These are phyloP conservation scores for Sturnira hondurensis DNA, from an alignment of 2,113 vertebrate species.

Conservation along the genomic window DNA sequence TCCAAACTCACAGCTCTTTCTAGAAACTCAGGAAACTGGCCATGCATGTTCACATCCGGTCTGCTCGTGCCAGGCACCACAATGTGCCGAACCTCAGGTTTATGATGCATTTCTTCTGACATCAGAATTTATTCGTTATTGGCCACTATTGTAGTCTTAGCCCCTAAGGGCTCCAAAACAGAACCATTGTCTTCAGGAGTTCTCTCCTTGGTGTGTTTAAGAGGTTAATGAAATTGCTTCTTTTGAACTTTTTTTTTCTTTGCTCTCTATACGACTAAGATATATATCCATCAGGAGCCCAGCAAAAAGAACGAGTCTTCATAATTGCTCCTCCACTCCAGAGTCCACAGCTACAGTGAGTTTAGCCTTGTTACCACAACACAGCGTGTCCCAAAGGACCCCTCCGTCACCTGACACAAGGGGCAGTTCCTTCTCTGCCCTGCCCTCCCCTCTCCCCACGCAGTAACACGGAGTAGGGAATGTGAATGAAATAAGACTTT, in stretches of 20 bases:
- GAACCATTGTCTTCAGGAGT: neutral
- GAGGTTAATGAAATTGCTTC: neutral
- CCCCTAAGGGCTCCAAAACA: neutral
- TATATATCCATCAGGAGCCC: neutral
- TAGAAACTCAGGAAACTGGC: neutral
- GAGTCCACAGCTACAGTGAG: neutral
- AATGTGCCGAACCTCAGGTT: neutral
- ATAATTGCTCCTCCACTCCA: neutral
- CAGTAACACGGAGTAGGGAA: too few species aligned
- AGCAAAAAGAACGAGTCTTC: neutral
- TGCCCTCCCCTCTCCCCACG: neutral
- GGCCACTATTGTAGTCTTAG: neutral
- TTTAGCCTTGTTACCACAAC: neutral
- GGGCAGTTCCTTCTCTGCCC: rapidly evolving
- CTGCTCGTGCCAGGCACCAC: rapidly evolving
- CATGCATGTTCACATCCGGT: neutral
- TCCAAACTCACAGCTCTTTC: neutral
- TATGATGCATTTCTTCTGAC: neutral
- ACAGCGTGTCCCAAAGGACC: neutral
- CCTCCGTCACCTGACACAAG: neutral
- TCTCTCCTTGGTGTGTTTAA: neutral
- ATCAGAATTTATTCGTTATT: neutral
- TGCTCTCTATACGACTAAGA: neutral
- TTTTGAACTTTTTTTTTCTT: neutral
- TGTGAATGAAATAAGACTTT: neutral